Base-by-base conservation (phyloP, 2,113 vertebrate genomes). In the Lamprotornis superbus region DNA sequence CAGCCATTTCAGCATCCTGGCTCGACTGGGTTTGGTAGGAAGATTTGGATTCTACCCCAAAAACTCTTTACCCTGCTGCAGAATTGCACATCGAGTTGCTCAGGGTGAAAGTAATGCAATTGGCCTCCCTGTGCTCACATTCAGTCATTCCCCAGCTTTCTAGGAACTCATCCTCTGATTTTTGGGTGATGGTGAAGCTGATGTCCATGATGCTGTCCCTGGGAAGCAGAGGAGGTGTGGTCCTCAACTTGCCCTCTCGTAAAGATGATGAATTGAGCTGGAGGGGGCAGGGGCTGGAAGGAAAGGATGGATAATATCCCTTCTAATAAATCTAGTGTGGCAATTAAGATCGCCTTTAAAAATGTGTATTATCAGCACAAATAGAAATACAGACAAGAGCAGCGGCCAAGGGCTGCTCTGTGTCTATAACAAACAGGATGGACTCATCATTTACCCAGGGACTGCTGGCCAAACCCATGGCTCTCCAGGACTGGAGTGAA, bases 301-400 rank as follows among this genome's bases (percentile, higher is more conserved):
- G 84, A 69, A 91, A 82, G 90, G 64, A 64, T 75, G 90, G 76
- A 64, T 92, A 81, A 83, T 86, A 77, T 59, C 91, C 39, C 56
- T n/a, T 56, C 49, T 82, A 90, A 94, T 93, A 93, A 96, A 94
- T 92, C 73, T 35, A 35, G 60, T 10, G 22, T 0, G 0, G 64
- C 49, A 90, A 90, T 94, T 93, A 94, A 86, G 74, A 40, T 50
- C 0, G 23, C 61, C 76, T 92, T 91, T 94, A 89, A 89, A 94
- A 96, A 96, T 94, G 88, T 75, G 78, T 91, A 3, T 86, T 78
- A 93, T 95, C 83, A 88, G 86, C 94, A 95, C 65, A 93, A 96
- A 96, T n/a, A 61, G 80, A 90, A 93, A 65, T 33, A 19, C 33
- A 86, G 83, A 70, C 31, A n/a, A 71, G 68, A 83, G 47, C 79